Base-by-base conservation (phyloP, 1,140 invertebrate genomes). In the Cataglyphis hispanica region DNA sequence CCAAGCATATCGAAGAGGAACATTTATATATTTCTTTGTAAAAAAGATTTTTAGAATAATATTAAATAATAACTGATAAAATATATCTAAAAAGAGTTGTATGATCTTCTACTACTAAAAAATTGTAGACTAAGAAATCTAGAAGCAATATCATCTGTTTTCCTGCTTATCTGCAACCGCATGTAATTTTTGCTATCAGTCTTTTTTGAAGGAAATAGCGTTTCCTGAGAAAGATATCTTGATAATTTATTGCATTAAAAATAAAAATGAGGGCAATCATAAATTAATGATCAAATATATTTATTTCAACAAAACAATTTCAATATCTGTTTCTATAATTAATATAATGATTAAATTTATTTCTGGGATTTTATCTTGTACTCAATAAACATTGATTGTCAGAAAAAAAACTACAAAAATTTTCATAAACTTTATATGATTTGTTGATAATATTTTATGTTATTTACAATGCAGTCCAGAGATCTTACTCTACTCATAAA, bases 181-280 rank as follows among this genome's bases (percentile, higher is more conserved):
- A 22, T 16, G 22, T 67, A 31, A 40, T 58, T 22, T 25, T 27
- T 37, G 16, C 22, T 72, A 81, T 81, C 66, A 16, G 31, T n/a
- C 31, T 70, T 34, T 53, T 60, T 60, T 16, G 66, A 16, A 72
- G 66, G 78, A 81, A 58, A 25, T 46, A 37, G 56, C 19, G 25
- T 72, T 89, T 88, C 87, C 76, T 70, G 70, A 66, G 40, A 72
- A n/a, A 88, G 27, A 25, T 61, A 50, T 60, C 22, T 70, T 13
- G 61, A 43, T 53, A 86, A 86, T 56, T 83, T 89, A 86, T 89
- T 76, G 61, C 74, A 5, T 40, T 8, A 13, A 37, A 64, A 76
- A 78, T 76, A 61, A 58, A 87, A 25, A 31, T 63, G 69, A 80
- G 40, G 40, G 70, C 60, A 22, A 70, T 31, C 50, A 86, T 81